Conservation (phyloP, 2,888 invertebrate species). For the Criorhina ranunculi region DNA sequence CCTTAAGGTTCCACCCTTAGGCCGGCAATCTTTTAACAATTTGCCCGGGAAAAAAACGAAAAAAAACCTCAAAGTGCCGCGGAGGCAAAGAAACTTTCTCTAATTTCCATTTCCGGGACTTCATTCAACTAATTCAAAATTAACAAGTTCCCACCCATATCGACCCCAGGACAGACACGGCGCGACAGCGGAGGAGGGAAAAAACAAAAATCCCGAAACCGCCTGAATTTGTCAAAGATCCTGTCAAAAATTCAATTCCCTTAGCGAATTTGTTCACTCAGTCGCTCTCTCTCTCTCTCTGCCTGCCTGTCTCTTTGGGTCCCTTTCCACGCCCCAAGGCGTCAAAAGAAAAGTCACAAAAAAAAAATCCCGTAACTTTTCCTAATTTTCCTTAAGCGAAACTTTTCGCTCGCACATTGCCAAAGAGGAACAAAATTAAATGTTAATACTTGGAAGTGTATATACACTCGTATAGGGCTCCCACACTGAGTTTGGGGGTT, state of each 20-base stretch:
- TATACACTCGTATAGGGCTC: neutral
- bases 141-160: slow-evolving; percentile 63
- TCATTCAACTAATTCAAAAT: slow-evolving; percentile 73
- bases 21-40: slow-evolving; percentile 58
- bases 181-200: slow-evolving; percentile 1
- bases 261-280: slow-evolving; percentile 49
- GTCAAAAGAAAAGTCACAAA: slow-evolving; percentile 64
- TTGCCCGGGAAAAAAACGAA: slow-evolving; percentile 31
- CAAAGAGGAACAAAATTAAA: slow-evolving; percentile 65
- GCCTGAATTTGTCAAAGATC: slow-evolving; percentile 71
- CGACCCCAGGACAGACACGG: neutral
- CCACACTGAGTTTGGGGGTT: slow-evolving; percentile 1
- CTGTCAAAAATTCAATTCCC: slow-evolving; percentile 76
- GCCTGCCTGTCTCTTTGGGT: neutral
- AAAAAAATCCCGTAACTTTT: slow-evolving; percentile 61
- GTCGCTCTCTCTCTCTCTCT: neutral
- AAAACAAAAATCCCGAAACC: slow-evolving; percentile 32
- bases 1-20: slow-evolving; percentile 27
- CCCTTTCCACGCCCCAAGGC: slow-evolving; percentile 56
- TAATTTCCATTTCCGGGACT: slow-evolving; percentile 64
- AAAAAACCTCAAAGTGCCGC: neutral
- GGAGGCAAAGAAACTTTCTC: slow-evolving; percentile 3
- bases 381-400: slow-evolving; percentile 72
- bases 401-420: slow-evolving; percentile 43
- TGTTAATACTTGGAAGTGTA: slow-evolving; percentile 70